Conservation (phyloP, 2,113 vertebrate species). For the Phoxinus phoxinus region DNA sequence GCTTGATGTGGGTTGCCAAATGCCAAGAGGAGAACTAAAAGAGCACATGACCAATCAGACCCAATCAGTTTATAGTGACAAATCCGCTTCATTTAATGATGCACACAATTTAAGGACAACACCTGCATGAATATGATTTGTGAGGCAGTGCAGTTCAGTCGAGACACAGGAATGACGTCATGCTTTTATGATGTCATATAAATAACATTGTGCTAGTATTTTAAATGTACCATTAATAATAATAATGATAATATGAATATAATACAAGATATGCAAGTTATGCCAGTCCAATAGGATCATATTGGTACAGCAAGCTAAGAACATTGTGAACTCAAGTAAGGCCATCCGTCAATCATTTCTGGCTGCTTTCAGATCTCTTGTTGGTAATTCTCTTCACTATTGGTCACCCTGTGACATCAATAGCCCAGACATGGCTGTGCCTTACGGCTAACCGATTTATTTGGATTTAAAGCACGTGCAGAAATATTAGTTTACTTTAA, state of each 20-base stretch:
- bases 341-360: slow-evolving; percentile 11
- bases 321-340: background rate
- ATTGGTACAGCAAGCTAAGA: background rate
- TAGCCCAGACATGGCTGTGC: slow-evolving; percentile 18
- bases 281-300: background rate
- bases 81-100: slow-evolving; percentile 10
- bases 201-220: background rate
- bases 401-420: slow-evolving; percentile 33
- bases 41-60: background rate
- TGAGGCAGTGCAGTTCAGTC: background rate
- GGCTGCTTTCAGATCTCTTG: slow-evolving; percentile 9
- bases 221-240: background rate
- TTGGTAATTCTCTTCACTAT: slow-evolving; percentile 32
- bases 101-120: background rate
- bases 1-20: slow-evolving; percentile 12
- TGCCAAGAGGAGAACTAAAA: slow-evolving; percentile 29
- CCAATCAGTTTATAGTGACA: slow-evolving; percentile 13
- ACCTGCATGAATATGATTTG: slow-evolving; percentile 33
- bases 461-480: slow-evolving; percentile 12
- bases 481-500: slow-evolving; percentile 18
- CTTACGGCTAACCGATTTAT: background rate
- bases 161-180: background rate
- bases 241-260: background rate
- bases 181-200: slow-evolving; percentile 8
- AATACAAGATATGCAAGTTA: background rate